phyloP scores from a whole-genome alignment of 2,113 vertebrate genomes.

The cat (Felis catus) region F.catus_Fca126_mat1.0 CM031418.1:140621501-140622000 shows the following conservation, averaged over 20 bases:
- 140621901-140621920: neutral
- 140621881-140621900: neutral
- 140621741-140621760: neutral
- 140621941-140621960: neutral
- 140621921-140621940: neutral
- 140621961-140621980: neutral
- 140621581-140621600: fast-evolving
- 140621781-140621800: fast-evolving
- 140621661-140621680: neutral
- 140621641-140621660: fast-evolving
- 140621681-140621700: neutral
- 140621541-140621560: neutral
- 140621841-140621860: neutral
- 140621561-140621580: neutral
- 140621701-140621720: fast-evolving
- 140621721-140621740: neutral
- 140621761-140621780: fast-evolving
- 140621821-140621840: neutral
- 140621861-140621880: neutral
- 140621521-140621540: neutral
- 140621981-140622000: fast-evolving
- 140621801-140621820: neutral
- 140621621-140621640: neutral
- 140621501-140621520: too few relatives aligned
- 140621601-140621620: too few relatives aligned